A percentile compares a stretch with the other conserved stretches of the same genome.
Evolutionary conservation across 1,140 invertebrate genomes (phyloP).

Genomic region (Zaprionus africanus): DNA sequence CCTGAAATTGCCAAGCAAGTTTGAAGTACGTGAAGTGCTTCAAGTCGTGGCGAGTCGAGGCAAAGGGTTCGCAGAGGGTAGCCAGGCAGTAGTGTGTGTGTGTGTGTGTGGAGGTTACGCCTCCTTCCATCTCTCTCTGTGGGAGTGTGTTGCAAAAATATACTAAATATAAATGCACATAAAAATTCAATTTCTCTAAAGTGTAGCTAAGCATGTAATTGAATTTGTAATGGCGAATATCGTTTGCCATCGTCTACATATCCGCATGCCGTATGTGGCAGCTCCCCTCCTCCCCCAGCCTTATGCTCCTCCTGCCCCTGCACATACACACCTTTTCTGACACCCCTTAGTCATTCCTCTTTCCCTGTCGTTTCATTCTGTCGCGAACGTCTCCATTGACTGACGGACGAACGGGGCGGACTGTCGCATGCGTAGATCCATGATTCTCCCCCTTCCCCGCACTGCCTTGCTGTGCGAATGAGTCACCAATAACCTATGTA

Average conservation of each 20-base stretch:
- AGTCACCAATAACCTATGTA: slow-evolving; percentile 51
- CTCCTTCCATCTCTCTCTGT: not conserved
- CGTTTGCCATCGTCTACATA: slow-evolving; percentile 57
- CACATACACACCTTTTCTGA: not conserved
- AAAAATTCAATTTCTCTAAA: slow-evolving; percentile 83
- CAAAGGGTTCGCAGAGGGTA: not conserved
- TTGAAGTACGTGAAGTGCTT: slow-evolving; percentile 16
- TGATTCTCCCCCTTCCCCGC: slow-evolving; percentile 8
- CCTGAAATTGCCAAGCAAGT: slow-evolving; percentile 44
- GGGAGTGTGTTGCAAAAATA: slow-evolving; percentile 66
- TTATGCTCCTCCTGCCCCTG: too few species aligned
- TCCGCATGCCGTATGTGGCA: slow-evolving; percentile 13
- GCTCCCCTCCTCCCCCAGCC: not conserved
- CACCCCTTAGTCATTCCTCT: not conserved
- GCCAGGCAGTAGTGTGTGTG: not conserved
- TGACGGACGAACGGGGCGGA: slow-evolving; percentile 33
- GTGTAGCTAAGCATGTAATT: slow-evolving; percentile 82
- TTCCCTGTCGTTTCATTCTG: slow-evolving; percentile 37
- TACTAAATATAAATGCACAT: slow-evolving; percentile 83
- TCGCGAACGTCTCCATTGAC: slow-evolving; percentile 66
- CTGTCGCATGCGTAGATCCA: slow-evolving; percentile 47
- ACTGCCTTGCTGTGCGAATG: slow-evolving; percentile 47
- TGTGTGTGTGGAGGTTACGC: not conserved
- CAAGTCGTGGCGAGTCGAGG: not conserved
- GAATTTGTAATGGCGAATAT: slow-evolving; percentile 83